phyloP scores from a whole-genome alignment of 2,113 vertebrate species.

The Macrotis lagotis region DNA sequence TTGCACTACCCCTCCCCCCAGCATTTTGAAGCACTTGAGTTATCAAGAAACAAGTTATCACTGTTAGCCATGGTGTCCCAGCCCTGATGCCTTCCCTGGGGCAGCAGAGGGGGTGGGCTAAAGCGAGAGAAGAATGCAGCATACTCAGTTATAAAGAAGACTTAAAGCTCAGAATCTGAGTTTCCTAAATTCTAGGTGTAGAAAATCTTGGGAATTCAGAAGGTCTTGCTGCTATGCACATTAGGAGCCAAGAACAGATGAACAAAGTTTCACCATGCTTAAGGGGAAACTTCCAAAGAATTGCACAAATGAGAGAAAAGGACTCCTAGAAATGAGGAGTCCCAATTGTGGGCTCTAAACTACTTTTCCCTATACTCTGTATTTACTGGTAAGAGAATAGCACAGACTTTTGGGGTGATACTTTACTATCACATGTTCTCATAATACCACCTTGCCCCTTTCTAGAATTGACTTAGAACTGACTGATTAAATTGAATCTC shows the following conservation, averaged over 20 bases:
- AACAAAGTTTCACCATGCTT: background rate
- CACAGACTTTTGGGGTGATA: background rate
- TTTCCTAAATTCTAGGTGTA: background rate
- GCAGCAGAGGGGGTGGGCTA: too few relatives aligned
- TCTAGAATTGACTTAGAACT: background rate
- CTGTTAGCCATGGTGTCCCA: background rate
- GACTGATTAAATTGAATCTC: background rate
- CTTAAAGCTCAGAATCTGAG: background rate
- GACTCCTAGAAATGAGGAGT: background rate
- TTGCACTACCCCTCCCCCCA: too few relatives aligned
- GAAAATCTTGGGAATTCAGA: background rate
- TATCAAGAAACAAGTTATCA: background rate
- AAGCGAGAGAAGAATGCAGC: background rate
- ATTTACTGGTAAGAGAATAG: background rate
- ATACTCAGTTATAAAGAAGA: background rate
- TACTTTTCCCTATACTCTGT: background rate
- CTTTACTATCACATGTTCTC: background rate
- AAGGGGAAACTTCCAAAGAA: background rate
- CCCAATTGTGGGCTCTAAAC: background rate
- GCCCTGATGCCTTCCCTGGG: background rate
- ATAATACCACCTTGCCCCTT: background rate
- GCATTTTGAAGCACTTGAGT: background rate
- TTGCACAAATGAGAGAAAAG: background rate
- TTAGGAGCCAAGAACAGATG: background rate
- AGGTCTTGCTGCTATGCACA: background rate